Percentiles rank a stretch among this genome's conserved stretches.
phyloP scores from a whole-genome alignment of 2,797 vertebrate genomes.

The Phylloscopus collybita region DNA sequence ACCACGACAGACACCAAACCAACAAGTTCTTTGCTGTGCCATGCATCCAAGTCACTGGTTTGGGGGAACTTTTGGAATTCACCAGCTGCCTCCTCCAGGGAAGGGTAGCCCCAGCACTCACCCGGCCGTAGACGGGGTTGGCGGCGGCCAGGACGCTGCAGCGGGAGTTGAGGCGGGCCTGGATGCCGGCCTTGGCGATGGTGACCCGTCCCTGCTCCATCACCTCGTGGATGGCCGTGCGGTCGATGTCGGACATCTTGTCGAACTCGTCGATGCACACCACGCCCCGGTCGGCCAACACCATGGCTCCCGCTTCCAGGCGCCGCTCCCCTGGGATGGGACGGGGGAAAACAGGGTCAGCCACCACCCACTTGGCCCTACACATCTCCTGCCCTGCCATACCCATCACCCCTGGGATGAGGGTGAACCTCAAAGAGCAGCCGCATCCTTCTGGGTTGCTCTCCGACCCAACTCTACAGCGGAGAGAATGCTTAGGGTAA shows the following conservation, averaged over 20 bases:
- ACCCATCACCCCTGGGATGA: not conserved
- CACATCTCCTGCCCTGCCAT: no score
- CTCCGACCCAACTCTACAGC: not conserved
- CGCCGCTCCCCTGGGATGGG: conserved; percentile 86
- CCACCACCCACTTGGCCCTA: accelerated
- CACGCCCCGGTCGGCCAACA: conserved; percentile 92
- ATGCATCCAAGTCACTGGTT: accelerated
- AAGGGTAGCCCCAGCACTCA: conserved; percentile 59
- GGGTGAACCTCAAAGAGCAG: not conserved
- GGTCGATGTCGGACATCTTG: conserved; percentile 98
- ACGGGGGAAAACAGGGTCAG: not conserved
- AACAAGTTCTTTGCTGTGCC: not conserved
- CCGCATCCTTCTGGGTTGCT: not conserved
- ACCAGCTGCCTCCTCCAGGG: not conserved
- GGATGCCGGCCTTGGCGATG: conserved; percentile 97
- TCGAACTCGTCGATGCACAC: conserved; percentile 98
- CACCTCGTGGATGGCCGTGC: conserved; percentile 98
- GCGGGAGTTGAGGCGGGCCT: conserved; percentile 95
- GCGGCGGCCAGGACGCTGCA: conserved; percentile 95
- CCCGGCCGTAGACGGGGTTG: conserved; percentile 95
- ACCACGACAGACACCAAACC: not conserved
- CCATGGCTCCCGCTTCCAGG: conserved; percentile 96
- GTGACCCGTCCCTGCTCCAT: conserved; percentile 98
- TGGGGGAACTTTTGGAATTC: not conserved
- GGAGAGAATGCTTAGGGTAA: not conserved